Conservation (phyloP, 2,888 invertebrate genomes). For the Heteromyza rotundicornis region DNA sequence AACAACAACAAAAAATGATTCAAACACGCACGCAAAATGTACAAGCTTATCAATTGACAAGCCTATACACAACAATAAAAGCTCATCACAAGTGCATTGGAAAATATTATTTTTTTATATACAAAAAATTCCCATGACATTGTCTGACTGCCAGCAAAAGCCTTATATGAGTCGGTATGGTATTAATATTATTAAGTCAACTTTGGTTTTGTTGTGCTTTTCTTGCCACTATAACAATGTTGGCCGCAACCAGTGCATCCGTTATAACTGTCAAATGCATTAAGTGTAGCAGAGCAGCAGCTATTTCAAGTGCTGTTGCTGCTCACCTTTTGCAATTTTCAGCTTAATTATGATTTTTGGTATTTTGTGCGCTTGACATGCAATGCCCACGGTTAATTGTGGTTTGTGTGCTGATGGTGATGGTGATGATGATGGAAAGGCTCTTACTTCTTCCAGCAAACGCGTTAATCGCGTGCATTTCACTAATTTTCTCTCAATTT, state of each 20-base stretch:
- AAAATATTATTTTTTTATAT: background rate
- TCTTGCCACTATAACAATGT: conserved; percentile 23
- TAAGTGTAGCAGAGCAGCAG: conserved; percentile 13
- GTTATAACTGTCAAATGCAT: conserved; percentile 49
- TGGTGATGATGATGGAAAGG: too few species aligned
- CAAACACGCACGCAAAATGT: conserved; percentile 6
- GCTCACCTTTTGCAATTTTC: too few species aligned
- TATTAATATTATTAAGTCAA: background rate
- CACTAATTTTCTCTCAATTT: conserved; percentile 16
- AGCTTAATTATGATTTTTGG: background rate
- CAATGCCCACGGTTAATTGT: background rate
- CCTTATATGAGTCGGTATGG: background rate
- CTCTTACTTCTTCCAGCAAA: background rate
- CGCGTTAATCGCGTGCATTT: conserved; percentile 19
- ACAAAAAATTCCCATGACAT: conserved; percentile 50
- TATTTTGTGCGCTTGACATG: background rate
- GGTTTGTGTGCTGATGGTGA: background rate
- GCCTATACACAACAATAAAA: conserved; percentile 12
- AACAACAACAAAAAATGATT: background rate
- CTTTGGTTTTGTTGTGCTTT: background rate
- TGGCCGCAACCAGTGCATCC: conserved; percentile 38
- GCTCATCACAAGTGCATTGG: background rate
- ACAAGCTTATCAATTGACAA: conserved; percentile 46
- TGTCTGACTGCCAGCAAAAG: too few species aligned
- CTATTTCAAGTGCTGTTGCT: background rate